Conservation (phyloP, 2,797 vertebrate species). For the Argyrosomus regius region DNA sequence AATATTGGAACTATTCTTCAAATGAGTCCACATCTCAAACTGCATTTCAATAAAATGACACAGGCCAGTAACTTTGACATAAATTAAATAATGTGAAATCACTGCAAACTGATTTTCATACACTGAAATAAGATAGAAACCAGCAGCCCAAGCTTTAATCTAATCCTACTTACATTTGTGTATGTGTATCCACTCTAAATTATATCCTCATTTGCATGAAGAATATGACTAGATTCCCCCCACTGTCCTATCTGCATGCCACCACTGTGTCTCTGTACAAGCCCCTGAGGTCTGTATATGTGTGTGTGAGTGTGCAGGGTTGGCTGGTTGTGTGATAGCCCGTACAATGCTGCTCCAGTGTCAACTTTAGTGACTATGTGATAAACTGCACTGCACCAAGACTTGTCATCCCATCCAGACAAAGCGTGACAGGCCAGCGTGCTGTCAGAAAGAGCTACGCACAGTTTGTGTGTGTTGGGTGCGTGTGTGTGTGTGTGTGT, state of each 20-base stretch:
- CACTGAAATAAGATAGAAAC: slow-evolving; percentile 14
- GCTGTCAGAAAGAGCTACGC: slow-evolving; percentile 27
- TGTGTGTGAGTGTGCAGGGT: slow-evolving; percentile 1
- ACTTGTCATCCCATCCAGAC: slow-evolving; percentile 64
- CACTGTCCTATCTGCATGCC: slow-evolving; percentile 27
- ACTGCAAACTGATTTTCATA: slow-evolving; percentile 23
- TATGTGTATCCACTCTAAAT: slow-evolving; percentile 13
- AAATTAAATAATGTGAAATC: slow-evolving; percentile 15
- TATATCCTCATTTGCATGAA: slow-evolving; percentile 42
- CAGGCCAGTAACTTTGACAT: not conserved
- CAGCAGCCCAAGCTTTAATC: slow-evolving; percentile 8
- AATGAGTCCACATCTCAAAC: not conserved
- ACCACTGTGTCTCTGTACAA: slow-evolving; percentile 29
- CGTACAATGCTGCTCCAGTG: slow-evolving; percentile 51
- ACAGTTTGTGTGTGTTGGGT: slow-evolving; percentile 4
- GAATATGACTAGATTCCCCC: slow-evolving; percentile 33
- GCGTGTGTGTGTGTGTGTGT: slow-evolving; percentile 1
- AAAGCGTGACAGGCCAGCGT: slow-evolving; percentile 56
- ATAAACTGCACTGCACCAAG: slow-evolving; percentile 69
- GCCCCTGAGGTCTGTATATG: not conserved
- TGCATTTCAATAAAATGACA: not conserved
- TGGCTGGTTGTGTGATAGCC: slow-evolving; percentile 61
- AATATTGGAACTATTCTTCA: not conserved
- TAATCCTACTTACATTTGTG: slow-evolving; percentile 15
- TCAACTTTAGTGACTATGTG: slow-evolving; percentile 67